Conservation (phyloP, 2,888 invertebrate species). For the Thecophora atra region DNA sequence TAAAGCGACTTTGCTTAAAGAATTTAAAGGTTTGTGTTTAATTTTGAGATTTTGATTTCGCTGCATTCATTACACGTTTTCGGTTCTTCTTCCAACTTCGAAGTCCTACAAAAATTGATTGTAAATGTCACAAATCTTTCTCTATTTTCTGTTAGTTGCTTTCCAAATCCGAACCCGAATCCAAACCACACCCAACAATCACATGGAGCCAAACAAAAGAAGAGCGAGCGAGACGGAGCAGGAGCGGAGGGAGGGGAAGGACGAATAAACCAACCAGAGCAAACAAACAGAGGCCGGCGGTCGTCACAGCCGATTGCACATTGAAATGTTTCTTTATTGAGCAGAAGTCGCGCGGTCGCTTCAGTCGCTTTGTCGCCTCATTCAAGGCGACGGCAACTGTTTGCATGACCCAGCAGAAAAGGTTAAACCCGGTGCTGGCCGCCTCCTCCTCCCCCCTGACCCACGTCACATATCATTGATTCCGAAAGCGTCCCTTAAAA, state of each 20-base stretch:
- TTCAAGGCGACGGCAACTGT: background rate
- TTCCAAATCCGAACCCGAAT: background rate
- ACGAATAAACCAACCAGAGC: background rate
- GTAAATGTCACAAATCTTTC: conserved; percentile 38
- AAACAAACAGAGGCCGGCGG: conserved; percentile 41
- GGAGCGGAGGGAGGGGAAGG: background rate
- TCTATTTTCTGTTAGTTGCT: background rate
- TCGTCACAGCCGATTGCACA: conserved; percentile 51
- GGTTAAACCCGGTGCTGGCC: too few species aligned
- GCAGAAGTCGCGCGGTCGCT: conserved; percentile 9
- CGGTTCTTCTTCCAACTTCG: conserved; percentile 41
- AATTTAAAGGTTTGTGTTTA: too few species aligned
- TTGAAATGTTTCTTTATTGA: conserved; percentile 29
- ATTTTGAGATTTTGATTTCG: too few species aligned
- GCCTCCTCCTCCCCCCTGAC: background rate
- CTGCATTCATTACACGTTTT: conserved; percentile 24
- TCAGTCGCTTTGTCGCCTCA: background rate
- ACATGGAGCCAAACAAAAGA: background rate
- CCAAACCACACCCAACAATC: background rate
- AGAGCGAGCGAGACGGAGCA: background rate
- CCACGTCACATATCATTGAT: background rate
- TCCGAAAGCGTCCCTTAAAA: conserved; percentile 1
- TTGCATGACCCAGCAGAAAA: background rate
- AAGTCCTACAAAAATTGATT: conserved; percentile 43
- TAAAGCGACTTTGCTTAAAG: too few species aligned